Conservation (phyloP, 2,888 invertebrate genomes). For the Rhingia campestris region DNA sequence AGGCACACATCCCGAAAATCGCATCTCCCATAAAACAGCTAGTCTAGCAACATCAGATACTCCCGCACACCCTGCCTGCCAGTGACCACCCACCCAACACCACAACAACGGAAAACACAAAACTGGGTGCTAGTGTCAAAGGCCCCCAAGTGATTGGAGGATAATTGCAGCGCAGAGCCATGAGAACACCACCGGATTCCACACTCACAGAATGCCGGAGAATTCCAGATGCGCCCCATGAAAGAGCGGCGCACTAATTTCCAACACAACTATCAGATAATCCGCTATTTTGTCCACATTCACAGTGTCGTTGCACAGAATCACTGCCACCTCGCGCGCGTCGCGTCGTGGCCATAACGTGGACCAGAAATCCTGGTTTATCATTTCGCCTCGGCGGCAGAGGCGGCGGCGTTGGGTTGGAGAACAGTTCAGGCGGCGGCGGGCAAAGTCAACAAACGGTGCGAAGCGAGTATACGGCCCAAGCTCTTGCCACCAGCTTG, state of each 20-base stretch:
- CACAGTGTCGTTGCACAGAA: not conserved
- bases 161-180: slow-evolving; percentile 71
- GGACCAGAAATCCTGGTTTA: slow-evolving; percentile 73
- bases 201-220: slow-evolving; percentile 52
- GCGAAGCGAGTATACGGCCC: slow-evolving; percentile 34
- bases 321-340: slow-evolving; percentile 4
- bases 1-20: slow-evolving; percentile 62
- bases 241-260: slow-evolving; percentile 71
- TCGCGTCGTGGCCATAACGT: slow-evolving; percentile 45
- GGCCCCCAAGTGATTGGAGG: slow-evolving; percentile 70
- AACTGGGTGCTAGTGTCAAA: slow-evolving; percentile 73
- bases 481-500: slow-evolving; percentile 57
- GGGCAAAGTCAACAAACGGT: slow-evolving; percentile 70
- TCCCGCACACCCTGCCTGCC: slow-evolving; percentile 28
- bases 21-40: slow-evolving; percentile 50
- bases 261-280: slow-evolving; percentile 73
- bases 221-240: slow-evolving; percentile 59
- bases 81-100: not conserved
- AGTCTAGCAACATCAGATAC: slow-evolving; percentile 13
- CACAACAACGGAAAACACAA: slow-evolving; percentile 37
- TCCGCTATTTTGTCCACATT: slow-evolving; percentile 72
- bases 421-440: slow-evolving; percentile 66
- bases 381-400: slow-evolving; percentile 52
- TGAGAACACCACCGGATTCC: slow-evolving; percentile 55
- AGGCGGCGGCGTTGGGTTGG: slow-evolving; percentile 23